A percentile compares a stretch with the other conserved stretches of the same genome.
phyloP scores from a whole-genome alignment of 2,797 vertebrate species.

The Pseudocheirus occidentalis region DNA sequence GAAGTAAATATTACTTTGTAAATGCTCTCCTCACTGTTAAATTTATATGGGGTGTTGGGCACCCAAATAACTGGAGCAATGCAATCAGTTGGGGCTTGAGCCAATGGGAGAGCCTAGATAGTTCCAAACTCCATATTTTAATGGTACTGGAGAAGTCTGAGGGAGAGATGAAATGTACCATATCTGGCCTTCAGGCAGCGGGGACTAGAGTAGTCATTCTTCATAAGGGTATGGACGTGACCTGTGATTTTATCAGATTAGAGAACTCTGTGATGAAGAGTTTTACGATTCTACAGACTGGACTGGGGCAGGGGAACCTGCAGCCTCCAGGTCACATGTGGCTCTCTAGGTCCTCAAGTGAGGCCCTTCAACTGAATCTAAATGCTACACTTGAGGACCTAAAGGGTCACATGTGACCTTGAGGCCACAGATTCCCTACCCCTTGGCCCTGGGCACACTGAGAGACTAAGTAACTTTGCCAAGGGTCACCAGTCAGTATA shows the following conservation, averaged over 20 bases:
- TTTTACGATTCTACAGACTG: neutral
- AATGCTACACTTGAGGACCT: too few species aligned
- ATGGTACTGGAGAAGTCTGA: neutral
- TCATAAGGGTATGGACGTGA: neutral
- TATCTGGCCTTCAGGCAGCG: neutral
- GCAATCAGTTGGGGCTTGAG: neutral
- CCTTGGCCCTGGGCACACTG: neutral
- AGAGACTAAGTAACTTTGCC: neutral
- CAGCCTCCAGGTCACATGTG: too few species aligned
- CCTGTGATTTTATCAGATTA: neutral
- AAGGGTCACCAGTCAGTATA: neutral
- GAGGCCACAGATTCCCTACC: too few species aligned
- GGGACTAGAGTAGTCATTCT: neutral
- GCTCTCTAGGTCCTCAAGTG: too few species aligned
- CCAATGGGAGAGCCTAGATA: neutral
- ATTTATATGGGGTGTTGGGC: neutral
- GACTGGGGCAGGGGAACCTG: too few species aligned
- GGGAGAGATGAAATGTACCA: neutral
- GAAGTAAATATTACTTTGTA: neutral
- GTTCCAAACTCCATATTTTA: neutral
- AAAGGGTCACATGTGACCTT: too few species aligned
- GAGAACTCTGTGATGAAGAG: neutral
- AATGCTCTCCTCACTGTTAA: neutral
- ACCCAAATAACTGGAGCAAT: neutral
- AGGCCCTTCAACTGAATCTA: too few species aligned